Evolutionary conservation across 1,140 invertebrate genomes (phyloP).

Genomic region (Trinorchestia longiramus): DNA sequence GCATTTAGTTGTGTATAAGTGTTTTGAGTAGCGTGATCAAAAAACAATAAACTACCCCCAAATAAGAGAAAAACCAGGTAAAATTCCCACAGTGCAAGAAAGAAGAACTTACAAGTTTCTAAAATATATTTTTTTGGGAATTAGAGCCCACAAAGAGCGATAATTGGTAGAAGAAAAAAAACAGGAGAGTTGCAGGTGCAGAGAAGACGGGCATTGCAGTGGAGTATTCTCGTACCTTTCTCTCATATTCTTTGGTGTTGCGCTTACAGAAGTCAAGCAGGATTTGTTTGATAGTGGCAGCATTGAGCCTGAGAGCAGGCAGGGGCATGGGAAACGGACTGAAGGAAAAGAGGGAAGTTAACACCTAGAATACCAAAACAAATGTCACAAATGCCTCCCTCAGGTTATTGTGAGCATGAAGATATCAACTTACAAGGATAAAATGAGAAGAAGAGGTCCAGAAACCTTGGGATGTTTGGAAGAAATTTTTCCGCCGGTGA

Average conservation of each 20-base stretch:
- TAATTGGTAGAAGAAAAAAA: constrained; percentile 69
- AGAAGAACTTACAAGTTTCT: background rate
- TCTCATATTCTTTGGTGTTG: constrained; percentile 71
- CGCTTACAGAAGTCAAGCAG: constrained; percentile 70
- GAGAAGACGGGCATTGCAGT: constrained; percentile 65
- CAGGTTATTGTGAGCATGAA: background rate
- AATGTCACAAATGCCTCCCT: background rate
- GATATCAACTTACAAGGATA: background rate
- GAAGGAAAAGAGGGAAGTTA: constrained; percentile 48
- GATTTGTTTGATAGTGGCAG: constrained; percentile 70
- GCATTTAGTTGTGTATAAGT: background rate
- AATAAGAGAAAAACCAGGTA: background rate
- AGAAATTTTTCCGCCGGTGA: background rate
- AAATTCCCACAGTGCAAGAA: background rate
- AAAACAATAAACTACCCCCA: background rate
- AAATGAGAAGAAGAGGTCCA: too few species aligned
- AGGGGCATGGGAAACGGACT: constrained; percentile 63
- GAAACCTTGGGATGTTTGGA: too few species aligned
- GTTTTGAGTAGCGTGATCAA: background rate
- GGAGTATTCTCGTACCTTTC: constrained; percentile 66
- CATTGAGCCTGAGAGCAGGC: constrained; percentile 68
- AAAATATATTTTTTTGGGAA: background rate
- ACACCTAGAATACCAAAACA: background rate
- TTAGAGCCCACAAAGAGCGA: background rate
- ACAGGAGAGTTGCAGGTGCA: constrained; percentile 75